These are phyloP conservation scores for Eciton burchellii DNA, from an alignment of 1,140 invertebrate species.

Conservation along the genomic window DNA sequence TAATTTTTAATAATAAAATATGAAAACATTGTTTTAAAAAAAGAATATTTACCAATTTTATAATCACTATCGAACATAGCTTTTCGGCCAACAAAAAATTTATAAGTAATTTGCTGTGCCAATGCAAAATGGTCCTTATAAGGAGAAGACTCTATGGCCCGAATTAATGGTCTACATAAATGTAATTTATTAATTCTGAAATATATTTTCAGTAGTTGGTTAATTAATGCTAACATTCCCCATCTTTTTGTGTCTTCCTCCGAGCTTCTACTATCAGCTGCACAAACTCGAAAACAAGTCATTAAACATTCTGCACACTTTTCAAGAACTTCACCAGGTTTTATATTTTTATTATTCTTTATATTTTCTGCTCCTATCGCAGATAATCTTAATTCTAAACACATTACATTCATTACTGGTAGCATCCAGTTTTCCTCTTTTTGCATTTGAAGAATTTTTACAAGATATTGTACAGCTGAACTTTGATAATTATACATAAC, in stretches of 20 bases:
- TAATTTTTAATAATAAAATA: not conserved
- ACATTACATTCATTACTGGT: conserved; percentile 28
- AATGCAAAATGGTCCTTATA: conserved; percentile 95
- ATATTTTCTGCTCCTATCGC: conserved; percentile 85
- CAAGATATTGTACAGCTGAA: conserved; percentile 91
- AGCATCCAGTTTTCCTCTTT: conserved; percentile 29
- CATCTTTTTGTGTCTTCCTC: conserved; percentile 96
- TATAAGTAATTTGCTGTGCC: conserved; percentile 96
- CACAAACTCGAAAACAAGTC: conserved; percentile 97
- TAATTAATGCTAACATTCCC: conserved; percentile 98
- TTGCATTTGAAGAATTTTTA: conserved; percentile 89
- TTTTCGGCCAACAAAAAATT: conserved; percentile 98
- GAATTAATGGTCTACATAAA: conserved; percentile 97
- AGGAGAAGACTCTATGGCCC: conserved; percentile 96
- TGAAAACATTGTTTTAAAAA: not conserved
- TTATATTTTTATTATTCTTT: conserved; percentile 83
- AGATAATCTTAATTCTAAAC: conserved; percentile 88
- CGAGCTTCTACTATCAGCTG: conserved; percentile 93
- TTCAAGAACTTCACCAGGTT: conserved; percentile 93
- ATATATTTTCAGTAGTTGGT: conserved; percentile 99
- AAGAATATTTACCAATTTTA: conserved; percentile 87
- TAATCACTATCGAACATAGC: conserved; percentile 99
- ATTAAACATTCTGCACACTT: conserved; percentile 98
- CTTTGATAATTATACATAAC: conserved; percentile 93
- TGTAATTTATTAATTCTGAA: conserved; percentile 98